These are phyloP conservation scores for Diplodus puntazzo DNA, from an alignment of 2,797 vertebrate species.

Conservation along the genomic window DNA sequence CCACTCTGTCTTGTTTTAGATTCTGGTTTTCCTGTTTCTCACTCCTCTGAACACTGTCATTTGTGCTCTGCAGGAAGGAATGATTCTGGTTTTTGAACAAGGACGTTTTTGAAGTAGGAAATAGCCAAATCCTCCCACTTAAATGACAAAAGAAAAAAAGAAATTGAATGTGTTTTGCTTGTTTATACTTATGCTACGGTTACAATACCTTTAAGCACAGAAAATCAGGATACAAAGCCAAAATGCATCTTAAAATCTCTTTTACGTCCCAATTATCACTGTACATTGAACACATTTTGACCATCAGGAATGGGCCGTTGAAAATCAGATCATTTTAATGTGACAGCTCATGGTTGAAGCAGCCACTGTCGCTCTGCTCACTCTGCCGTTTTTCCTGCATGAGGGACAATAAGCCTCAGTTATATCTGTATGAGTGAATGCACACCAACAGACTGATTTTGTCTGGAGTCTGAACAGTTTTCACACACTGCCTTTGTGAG, in stretches of 20 bases:
- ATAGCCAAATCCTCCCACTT: neutral
- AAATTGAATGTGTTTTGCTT: neutral
- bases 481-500: conserved; percentile 50
- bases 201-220: neutral
- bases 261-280: neutral
- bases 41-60: neutral
- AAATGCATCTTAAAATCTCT: neutral
- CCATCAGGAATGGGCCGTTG: neutral
- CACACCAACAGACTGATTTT: conserved; percentile 63
- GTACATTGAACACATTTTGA: neutral
- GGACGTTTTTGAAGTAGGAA: neutral
- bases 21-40: neutral
- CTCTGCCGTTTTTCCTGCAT: conserved; percentile 38
- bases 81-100: neutral
- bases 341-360: neutral
- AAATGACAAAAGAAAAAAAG: neutral
- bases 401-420: conserved; percentile 63
- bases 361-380: conserved; percentile 23
- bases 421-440: conserved; percentile 63
- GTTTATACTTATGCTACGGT: neutral
- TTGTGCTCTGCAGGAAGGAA: neutral
- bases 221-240: neutral
- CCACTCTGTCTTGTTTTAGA: conserved; percentile 35
- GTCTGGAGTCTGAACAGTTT: conserved; percentile 55
- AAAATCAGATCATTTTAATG: neutral